Evolutionary conservation across 1,140 invertebrate species (phyloP).

Genomic region (Drosophila watanabei): DNA sequence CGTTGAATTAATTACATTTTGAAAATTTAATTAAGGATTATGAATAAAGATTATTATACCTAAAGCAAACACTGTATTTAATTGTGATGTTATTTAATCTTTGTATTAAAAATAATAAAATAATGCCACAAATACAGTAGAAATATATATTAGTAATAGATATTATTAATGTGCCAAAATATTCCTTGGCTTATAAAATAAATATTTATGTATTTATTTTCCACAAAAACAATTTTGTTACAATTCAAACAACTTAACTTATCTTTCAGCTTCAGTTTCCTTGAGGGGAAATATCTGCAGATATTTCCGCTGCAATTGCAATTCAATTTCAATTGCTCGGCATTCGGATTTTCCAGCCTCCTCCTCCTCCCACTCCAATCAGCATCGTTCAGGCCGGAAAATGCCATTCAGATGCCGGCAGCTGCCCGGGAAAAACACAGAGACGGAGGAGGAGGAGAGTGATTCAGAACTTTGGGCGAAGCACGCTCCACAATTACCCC

Average conservation of each 20-base stretch:
- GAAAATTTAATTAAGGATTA: neutral
- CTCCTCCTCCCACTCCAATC: slow-evolving; percentile 9
- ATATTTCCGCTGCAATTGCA: slow-evolving; percentile 25
- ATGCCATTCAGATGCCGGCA: slow-evolving; percentile 33
- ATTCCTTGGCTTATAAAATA: too few relatives aligned
- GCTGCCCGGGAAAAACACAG: slow-evolving; percentile 13
- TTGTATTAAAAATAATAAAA: too few relatives aligned
- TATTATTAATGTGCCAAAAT: too few relatives aligned
- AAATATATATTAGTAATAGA: too few relatives aligned
- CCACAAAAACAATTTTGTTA: neutral
- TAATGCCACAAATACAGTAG: too few relatives aligned
- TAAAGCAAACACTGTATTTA: too few relatives aligned
- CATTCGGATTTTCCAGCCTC: neutral
- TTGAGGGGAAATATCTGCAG: neutral
- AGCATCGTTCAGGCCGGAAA: slow-evolving; percentile 23
- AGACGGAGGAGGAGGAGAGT: neutral
- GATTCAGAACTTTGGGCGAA: slow-evolving; percentile 32
- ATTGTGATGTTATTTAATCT: too few relatives aligned
- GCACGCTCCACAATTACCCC: slow-evolving; percentile 62
- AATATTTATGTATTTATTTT: neutral
- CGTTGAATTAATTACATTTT: neutral
- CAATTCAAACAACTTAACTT: neutral
- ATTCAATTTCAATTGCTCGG: slow-evolving; percentile 11
- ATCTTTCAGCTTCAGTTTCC: neutral
- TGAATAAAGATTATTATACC: neutral